These are phyloP conservation scores for Archaeoteleia sp. DNA, from an alignment of 2,888 invertebrate species.

Conservation along the genomic window DNA sequence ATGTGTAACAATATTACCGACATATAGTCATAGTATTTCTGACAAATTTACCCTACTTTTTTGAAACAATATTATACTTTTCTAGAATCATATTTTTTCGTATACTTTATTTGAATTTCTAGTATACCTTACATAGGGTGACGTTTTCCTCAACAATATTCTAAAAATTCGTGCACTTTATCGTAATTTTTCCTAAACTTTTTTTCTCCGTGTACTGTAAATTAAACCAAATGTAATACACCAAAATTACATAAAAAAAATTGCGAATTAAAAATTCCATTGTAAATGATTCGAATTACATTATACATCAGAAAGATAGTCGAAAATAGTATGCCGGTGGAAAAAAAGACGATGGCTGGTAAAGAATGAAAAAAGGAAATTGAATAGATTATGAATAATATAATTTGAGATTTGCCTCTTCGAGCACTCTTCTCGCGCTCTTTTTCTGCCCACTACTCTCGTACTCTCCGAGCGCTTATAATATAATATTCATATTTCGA, in stretches of 20 bases:
- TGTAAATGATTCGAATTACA: constrained; percentile 11
- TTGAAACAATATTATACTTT: too few species aligned
- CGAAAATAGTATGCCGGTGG: constrained; percentile 12
- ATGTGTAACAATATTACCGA: too few species aligned
- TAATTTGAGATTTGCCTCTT: constrained; percentile 41
- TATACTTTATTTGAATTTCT: too few species aligned
- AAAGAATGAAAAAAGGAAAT: constrained; percentile 48
- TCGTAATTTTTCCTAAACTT: too few species aligned
- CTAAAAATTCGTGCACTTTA: too few species aligned
- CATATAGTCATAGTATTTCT: too few species aligned
- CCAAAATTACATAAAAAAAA: not conserved
- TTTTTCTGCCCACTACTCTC: constrained; percentile 43
- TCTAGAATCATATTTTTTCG: too few species aligned
- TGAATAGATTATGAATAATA: constrained; percentile 51
- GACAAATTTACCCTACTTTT: too few species aligned
- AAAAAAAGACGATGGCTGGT: constrained; percentile 18
- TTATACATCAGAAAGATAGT: constrained; percentile 9
- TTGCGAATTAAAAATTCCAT: constrained; percentile 1
- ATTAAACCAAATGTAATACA: not conserved
- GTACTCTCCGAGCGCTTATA: constrained; percentile 64
- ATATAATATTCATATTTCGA: constrained; percentile 75
- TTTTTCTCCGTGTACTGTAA: too few species aligned
- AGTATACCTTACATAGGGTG: too few species aligned
- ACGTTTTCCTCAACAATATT: too few species aligned
- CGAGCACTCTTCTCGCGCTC: constrained; percentile 47